Percentiles rank a stretch among this genome's conserved stretches.
These are phyloP conservation scores for Microcebus murinus DNA, from an alignment of 2,113 vertebrate species.

Conservation along the genomic window DNA sequence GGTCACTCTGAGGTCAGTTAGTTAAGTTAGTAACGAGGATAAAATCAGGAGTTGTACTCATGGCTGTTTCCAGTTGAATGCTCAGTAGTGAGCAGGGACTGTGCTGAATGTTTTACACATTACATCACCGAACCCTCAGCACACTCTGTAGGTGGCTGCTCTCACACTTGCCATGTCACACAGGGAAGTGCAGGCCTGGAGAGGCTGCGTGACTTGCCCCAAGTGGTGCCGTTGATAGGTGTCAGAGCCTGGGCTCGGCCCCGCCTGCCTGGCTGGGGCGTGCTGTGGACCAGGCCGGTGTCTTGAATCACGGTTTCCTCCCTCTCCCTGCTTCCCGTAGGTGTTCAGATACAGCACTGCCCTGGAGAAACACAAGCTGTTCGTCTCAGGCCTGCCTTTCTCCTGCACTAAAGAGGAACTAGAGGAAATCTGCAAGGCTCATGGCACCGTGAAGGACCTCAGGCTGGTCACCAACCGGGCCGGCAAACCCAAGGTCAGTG, in stretches of 20 bases:
- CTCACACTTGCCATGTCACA: background rate
- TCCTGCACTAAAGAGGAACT: constrained; percentile 94
- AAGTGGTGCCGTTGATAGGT: background rate
- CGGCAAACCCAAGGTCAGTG: constrained; percentile 95
- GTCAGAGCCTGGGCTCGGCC: fast-evolving
- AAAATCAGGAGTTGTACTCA: too few species aligned
- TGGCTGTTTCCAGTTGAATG: fast-evolving
- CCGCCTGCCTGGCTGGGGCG: fast-evolving
- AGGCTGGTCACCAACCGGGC: constrained; percentile 96
- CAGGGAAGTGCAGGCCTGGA: background rate
- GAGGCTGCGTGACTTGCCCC: background rate
- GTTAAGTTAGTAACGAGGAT: background rate
- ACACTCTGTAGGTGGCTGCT: background rate
- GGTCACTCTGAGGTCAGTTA: background rate
- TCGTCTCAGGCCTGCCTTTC: constrained; percentile 95
- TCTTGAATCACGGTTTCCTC: fast-evolving
- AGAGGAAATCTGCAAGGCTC: constrained; percentile 89
- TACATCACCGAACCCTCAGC: background rate
- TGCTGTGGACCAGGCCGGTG: background rate
- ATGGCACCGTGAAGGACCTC: constrained; percentile 93
- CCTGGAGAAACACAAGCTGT: constrained; percentile 97
- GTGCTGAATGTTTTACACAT: background rate
- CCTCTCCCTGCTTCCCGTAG: constrained; percentile 75
- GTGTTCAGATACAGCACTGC: constrained; percentile 95
- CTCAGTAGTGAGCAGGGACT: too few species aligned